phyloP scores from a whole-genome alignment of 2,113 vertebrate species.

The Larimichthys crocea region DNA sequence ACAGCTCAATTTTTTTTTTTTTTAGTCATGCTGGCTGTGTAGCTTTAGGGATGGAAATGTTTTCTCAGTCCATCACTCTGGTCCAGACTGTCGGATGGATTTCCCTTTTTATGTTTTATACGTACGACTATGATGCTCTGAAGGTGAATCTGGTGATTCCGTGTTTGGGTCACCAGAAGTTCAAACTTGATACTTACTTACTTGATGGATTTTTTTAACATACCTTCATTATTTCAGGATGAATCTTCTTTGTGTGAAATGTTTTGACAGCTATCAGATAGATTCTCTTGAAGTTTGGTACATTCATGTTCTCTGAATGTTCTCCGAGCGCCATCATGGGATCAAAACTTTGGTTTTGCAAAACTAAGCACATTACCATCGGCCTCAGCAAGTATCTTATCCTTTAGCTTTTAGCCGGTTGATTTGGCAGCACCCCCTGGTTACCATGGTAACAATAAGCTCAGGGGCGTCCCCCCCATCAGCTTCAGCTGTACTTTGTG shows the following conservation, averaged over 20 bases:
- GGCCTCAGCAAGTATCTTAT: not conserved
- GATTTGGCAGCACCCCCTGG: too few species aligned
- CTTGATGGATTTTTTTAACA: not conserved
- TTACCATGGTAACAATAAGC: too few species aligned
- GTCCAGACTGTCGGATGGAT: not conserved
- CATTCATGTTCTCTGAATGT: not conserved
- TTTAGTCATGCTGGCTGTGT: conserved; percentile 9
- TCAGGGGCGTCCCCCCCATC: too few species aligned
- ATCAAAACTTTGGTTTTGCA: not conserved
- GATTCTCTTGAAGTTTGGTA: not conserved
- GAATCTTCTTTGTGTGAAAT: not conserved
- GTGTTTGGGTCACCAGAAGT: too few species aligned
- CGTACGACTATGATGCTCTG: not conserved
- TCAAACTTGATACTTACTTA: not conserved
- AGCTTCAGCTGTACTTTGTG: too few species aligned
- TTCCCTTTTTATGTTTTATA: not conserved
- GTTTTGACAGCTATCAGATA: too few species aligned
- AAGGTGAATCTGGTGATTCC: not conserved
- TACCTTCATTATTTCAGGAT: too few species aligned
- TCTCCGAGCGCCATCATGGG: not conserved
- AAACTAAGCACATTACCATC: not conserved
- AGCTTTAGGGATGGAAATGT: not conserved
- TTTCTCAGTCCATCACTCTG: conserved; percentile 11
- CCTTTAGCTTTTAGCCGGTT: too few species aligned
- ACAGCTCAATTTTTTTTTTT: conserved; percentile 2